A percentile compares a stretch with the other conserved stretches of the same genome.
phyloP scores from a whole-genome alignment of 2,797 vertebrate genomes.

The Otus scops region DNA sequence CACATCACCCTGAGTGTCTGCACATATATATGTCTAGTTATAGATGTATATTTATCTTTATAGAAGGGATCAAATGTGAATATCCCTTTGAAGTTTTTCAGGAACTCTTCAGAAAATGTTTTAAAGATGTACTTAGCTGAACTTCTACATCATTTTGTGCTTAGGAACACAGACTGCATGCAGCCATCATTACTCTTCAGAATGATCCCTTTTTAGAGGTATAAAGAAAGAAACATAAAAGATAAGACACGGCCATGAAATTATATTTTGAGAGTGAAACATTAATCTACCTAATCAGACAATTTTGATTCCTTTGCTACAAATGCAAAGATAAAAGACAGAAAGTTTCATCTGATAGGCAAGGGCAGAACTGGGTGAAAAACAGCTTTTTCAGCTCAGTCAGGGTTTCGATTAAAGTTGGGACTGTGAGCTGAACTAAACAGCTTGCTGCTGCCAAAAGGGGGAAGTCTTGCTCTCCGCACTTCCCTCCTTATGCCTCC shows the following conservation, averaged over 20 bases:
- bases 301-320: not conserved
- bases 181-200: not conserved
- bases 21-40: not conserved
- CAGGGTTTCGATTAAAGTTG: not conserved
- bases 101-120: not conserved
- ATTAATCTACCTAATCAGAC: not conserved
- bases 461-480: constrained; percentile 45
- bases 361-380: not conserved
- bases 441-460: constrained; percentile 24
- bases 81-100: not conserved
- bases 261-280: not conserved
- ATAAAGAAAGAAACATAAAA: not conserved
- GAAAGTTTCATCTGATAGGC: not conserved
- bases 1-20: not conserved
- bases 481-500: not conserved
- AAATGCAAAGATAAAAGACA: not conserved
- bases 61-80: not conserved
- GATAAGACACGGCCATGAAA: not conserved
- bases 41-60: not conserved
- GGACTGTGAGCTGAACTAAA: not conserved
- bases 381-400: not conserved
- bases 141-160: not conserved
- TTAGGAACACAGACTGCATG: not conserved
- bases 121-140: not conserved
- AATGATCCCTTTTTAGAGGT: not conserved